These are phyloP conservation scores for Acipenser ruthenus DNA, from an alignment of 2,797 vertebrate genomes.

Conservation along the genomic window DNA sequence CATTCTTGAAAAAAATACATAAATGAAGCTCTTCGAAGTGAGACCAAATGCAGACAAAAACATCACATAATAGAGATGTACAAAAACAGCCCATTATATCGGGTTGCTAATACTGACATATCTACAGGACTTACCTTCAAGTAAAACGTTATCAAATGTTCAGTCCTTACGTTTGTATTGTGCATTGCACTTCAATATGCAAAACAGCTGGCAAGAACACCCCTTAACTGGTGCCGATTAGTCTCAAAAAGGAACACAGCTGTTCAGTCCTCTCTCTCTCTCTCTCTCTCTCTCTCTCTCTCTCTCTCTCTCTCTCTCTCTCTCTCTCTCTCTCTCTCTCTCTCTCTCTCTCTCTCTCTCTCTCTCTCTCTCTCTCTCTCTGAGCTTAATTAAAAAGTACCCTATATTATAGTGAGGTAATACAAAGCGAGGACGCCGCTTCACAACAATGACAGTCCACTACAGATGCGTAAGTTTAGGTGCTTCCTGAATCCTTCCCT, in stretches of 20 bases:
- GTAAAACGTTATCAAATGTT: constrained; percentile 67
- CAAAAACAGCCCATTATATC: constrained; percentile 57
- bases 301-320: too few species aligned
- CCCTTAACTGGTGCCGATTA: constrained; percentile 45
- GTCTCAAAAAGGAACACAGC: constrained; percentile 60
- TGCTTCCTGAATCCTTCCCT: constrained; percentile 98
- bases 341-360: constrained; percentile 8
- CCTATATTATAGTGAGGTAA: constrained; percentile 89
- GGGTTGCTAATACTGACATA: constrained; percentile 62
- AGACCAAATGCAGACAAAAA: constrained; percentile 46
- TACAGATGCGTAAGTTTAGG: constrained; percentile 99
- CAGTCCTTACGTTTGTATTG: constrained; percentile 42
- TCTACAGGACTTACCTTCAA: constrained; percentile 94
- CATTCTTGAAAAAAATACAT: constrained; percentile 67
- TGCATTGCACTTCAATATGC: constrained; percentile 69
- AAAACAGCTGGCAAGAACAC: constrained; percentile 50
- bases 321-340: constrained; percentile 12
- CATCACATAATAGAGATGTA: constrained; percentile 33
- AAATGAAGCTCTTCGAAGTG: constrained; percentile 72
- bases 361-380: constrained; percentile 35
- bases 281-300: too few species aligned
- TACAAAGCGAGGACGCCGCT: constrained; percentile 70
- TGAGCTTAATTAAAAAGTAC: constrained; percentile 60
- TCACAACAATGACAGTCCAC: constrained; percentile 54
- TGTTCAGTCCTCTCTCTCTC: constrained; percentile 39